Evolutionary conservation across 2,113 vertebrate genomes (phyloP).

Genomic region (Catagonus wagneri): DNA sequence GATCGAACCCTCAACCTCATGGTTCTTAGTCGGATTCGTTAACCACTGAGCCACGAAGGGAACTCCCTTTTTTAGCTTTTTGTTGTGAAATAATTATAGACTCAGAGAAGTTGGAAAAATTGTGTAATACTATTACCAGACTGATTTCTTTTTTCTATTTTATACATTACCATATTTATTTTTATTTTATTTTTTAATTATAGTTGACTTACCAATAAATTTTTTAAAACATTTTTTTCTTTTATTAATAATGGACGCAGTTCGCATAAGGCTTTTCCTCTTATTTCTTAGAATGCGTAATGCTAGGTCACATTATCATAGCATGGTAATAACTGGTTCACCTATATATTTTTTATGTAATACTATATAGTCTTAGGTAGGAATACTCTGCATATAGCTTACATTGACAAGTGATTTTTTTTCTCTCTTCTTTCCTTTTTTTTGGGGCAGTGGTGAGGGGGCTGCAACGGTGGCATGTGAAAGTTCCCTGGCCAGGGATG

Average conservation of each 20-base stretch:
- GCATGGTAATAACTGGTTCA: neutral
- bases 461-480: too few species aligned
- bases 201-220: neutral
- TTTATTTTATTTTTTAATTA: too few species aligned
- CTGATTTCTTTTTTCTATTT: neutral
- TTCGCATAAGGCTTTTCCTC: neutral
- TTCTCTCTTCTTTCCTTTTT: too few species aligned
- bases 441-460: too few species aligned
- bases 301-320: neutral
- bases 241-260: neutral
- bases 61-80: neutral
- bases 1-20: too few species aligned
- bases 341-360: neutral
- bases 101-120: neutral
- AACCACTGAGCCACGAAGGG: too few species aligned
- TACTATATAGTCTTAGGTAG: constrained; percentile 4
- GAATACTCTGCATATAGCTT: neutral
- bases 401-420: neutral
- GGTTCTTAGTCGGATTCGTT: too few species aligned
- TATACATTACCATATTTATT: too few species aligned
- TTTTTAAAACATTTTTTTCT: neutral
- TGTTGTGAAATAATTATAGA: constrained; percentile 33
- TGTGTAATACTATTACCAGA: neutral
- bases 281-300: neutral
- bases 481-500: too few species aligned